Evolutionary conservation across 2,888 invertebrate genomes (phyloP), one percentile per base, ranked within the genome.

Genomic region (Nymphalis urticae): DNA sequence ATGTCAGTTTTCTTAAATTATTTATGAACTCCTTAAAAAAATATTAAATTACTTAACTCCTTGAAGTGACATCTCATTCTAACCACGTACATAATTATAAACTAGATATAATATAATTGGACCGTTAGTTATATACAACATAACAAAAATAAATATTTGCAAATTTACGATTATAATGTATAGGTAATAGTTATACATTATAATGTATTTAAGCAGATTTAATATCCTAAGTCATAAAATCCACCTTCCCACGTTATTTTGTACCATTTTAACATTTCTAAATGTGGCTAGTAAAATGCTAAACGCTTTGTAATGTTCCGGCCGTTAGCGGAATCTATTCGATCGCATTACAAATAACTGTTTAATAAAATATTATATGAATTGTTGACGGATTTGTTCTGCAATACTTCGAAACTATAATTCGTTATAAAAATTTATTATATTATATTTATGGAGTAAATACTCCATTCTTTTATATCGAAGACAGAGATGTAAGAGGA

Each of bases 281-380:
- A 74, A 74, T 69, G 73, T 63, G 72, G 62, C 65, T 63, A 68
- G 70, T 72, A 71, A 75, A 75, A 72, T 75, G 80, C 77, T 78
- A 79, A 77, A 78, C 73, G 75, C 71, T 68, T 73, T 67, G 73
- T 75, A 71, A 78, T 78, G 75, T 75, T 74, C 68, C 68, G 68
- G 71, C 70, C 70, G 72, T 75, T 75, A 72, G 66, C 63, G 62
- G 60, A 72, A 72, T 75, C 73, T 74, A 69, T 67, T 64, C 69
- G 69, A 72, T 71, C 72, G 64, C 68, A 69, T 66, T 71, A 64
- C 68, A 61, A 72, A 72, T 68, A 68, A 64, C 68, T 60, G 70
- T 70, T 64, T 64, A 58, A 71, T 68, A 72, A 64, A 72, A 68
- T 72, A 71, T 68, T 72, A 70, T 72, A 48, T 60, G 48, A 56